Conservation (phyloP, 1,140 invertebrate species). For the Solen grandis region DNA sequence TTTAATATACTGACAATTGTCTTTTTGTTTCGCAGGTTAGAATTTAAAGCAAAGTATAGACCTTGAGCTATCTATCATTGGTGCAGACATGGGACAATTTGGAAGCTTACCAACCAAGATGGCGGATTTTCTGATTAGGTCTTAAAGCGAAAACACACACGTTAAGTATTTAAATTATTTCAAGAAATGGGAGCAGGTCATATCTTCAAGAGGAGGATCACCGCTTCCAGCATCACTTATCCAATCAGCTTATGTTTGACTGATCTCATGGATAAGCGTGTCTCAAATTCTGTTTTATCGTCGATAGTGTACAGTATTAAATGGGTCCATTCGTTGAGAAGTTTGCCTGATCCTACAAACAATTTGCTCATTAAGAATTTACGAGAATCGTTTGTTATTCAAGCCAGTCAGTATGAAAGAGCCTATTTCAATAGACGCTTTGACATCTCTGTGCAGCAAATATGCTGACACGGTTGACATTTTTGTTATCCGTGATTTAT, state of each 20-base stretch:
- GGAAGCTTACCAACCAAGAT: conserved; percentile 2
- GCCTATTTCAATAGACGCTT: neutral
- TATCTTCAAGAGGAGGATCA: neutral
- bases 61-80: neutral
- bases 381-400: neutral
- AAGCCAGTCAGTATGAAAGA: conserved; percentile 14
- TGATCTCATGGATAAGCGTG: too few relatives aligned
- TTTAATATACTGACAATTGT: too few relatives aligned
- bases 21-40: conserved; percentile 5
- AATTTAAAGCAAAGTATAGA: neutral
- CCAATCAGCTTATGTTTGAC: conserved; percentile 13
- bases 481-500: conserved; percentile 16
- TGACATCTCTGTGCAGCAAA: conserved; percentile 1
- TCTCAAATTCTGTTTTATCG: conserved; percentile 6
- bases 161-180: conserved; percentile 38
- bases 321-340: too few relatives aligned
- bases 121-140: conserved; percentile 13
- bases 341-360: too few relatives aligned
- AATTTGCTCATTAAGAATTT: neutral
- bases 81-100: too few relatives aligned
- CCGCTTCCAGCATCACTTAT: neutral
- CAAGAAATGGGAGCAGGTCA: conserved; percentile 36
- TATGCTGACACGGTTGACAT: conserved; percentile 2
- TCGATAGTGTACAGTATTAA: conserved; percentile 18
- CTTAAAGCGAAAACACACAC: conserved; percentile 43